Conservation (phyloP, 1,140 invertebrate species). For the Hirudo medicinalis region DNA sequence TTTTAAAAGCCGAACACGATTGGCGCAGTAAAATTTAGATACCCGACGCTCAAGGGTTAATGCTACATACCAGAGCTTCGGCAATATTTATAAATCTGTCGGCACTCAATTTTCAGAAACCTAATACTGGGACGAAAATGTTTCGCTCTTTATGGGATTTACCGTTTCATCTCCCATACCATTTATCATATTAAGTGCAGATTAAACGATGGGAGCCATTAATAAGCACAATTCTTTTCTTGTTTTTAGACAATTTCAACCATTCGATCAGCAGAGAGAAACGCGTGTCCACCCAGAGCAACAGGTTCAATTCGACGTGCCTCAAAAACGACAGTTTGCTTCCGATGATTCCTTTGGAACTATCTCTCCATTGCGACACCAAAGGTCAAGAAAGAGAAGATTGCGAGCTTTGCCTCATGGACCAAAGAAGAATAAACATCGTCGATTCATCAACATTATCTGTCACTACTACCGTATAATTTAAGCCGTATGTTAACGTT, state of each 20-base stretch:
- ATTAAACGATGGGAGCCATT: background rate
- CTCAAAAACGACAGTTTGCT: background rate
- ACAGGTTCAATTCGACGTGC: background rate
- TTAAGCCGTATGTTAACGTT: background rate
- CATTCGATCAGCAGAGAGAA: background rate
- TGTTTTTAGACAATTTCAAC: conserved; percentile 5
- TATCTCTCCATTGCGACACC: background rate
- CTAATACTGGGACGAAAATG: too few species aligned
- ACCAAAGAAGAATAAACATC: background rate
- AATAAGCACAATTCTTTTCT: background rate
- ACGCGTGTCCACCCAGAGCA: background rate
- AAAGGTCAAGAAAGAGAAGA: background rate
- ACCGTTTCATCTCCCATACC: too few species aligned
- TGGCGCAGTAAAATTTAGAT: too few species aligned
- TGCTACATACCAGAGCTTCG: too few species aligned
- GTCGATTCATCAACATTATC: background rate
- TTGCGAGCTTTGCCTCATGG: conserved; percentile 6
- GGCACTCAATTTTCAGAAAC: too few species aligned
- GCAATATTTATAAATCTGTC: too few species aligned
- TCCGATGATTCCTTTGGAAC: background rate
- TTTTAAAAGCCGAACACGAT: too few species aligned
- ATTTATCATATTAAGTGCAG: too few species aligned
- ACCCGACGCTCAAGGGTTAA: too few species aligned
- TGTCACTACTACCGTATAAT: conserved; percentile 6
- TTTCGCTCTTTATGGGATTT: too few species aligned